A percentile compares a stretch with the other conserved stretches of the same genome.
Evolutionary conservation across 2,113 vertebrate genomes (phyloP).

Genomic region (Odontesthes bonariensis): DNA sequence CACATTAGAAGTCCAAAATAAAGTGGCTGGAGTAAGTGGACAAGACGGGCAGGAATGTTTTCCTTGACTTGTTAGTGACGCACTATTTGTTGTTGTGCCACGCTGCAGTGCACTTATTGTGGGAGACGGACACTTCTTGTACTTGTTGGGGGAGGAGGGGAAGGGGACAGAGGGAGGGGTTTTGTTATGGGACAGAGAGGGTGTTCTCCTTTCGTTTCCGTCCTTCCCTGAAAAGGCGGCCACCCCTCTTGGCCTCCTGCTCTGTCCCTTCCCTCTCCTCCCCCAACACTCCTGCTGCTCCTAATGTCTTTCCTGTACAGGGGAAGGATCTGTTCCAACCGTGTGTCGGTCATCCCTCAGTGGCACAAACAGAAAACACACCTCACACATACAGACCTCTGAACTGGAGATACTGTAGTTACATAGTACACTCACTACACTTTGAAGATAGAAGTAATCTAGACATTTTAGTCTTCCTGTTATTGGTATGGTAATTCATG

Average conservation of each 20-base stretch:
- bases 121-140: constrained; percentile 49
- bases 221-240: constrained; percentile 73
- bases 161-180: constrained; percentile 38
- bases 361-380: constrained; percentile 42
- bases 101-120: constrained; percentile 58
- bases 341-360: constrained; percentile 33
- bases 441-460: no score
- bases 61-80: constrained; percentile 73
- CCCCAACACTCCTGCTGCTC: constrained; percentile 51
- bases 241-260: constrained; percentile 17
- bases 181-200: constrained; percentile 68
- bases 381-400: neutral
- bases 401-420: neutral
- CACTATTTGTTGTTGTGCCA: constrained; percentile 74
- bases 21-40: constrained; percentile 37
- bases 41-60: constrained; percentile 63
- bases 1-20: constrained; percentile 11
- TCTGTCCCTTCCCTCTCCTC: constrained; percentile 46
- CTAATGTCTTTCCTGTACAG: constrained; percentile 77
- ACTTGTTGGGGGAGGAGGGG: constrained; percentile 28
- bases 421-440: neutral
- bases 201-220: constrained; percentile 81
- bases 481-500: neutral
- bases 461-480: neutral
- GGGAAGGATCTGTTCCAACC: constrained; percentile 74